Evolutionary conservation across 1,140 invertebrate species (phyloP).

Genomic region (Streblospio benedicti): DNA sequence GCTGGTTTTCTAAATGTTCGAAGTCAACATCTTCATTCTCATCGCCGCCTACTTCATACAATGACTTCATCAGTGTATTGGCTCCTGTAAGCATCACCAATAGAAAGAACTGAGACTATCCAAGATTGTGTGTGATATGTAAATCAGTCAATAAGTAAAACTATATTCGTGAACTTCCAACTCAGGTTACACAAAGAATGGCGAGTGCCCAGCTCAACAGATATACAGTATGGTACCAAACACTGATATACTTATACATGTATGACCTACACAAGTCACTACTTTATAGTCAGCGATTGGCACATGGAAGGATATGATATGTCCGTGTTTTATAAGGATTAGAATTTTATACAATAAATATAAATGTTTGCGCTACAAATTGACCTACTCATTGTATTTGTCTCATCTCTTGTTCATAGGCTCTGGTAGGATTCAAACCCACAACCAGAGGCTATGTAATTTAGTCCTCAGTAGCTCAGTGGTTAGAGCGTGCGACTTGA

Average conservation of each 20-base stretch:
- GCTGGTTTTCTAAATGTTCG: neutral
- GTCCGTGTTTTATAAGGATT: no score
- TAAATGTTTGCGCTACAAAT: no score
- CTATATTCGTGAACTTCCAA: neutral
- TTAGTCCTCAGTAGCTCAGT: no score
- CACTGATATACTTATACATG: neutral
- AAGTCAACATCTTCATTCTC: neutral
- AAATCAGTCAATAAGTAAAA: neutral
- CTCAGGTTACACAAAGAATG: neutral
- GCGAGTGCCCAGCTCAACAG: neutral
- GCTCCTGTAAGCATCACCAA: constrained; percentile 14
- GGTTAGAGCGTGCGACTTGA: no score
- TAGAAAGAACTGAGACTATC: neutral
- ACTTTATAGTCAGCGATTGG: no score
- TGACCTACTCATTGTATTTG: no score
- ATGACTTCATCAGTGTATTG: constrained; percentile 16
- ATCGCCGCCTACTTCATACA: constrained; percentile 10
- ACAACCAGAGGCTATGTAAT: no score
- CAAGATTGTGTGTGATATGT: neutral
- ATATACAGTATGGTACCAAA: neutral
- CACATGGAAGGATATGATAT: no score
- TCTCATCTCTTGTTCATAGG: no score
- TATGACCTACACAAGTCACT: no score
- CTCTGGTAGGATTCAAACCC: no score
- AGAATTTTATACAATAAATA: no score